phyloP scores from a whole-genome alignment of 2,113 vertebrate genomes.

The Dunckerocampus dactyliophorus region DNA sequence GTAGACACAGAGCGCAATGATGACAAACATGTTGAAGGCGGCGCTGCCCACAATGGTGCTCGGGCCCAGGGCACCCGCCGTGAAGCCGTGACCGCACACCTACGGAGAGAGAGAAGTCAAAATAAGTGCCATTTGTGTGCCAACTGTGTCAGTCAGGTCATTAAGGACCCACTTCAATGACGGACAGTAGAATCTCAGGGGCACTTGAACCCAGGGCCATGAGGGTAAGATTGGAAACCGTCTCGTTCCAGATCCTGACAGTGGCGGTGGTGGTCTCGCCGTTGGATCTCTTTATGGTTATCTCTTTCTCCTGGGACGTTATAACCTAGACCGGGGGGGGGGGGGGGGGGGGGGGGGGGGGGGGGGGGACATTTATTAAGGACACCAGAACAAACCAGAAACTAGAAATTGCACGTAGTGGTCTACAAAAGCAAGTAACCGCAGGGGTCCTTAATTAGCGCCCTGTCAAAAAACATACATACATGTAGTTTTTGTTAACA shows the following conservation, averaged over 20 bases:
- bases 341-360: background rate
- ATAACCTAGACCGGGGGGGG: constrained; percentile 67
- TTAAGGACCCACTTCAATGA: constrained; percentile 71
- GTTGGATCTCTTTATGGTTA: constrained; percentile 76
- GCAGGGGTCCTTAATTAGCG: no score
- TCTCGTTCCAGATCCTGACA: constrained; percentile 83
- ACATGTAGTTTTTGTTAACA: no score
- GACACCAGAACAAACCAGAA: no score
- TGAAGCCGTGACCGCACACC: constrained; percentile 78
- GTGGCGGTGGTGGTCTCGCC: constrained; percentile 79
- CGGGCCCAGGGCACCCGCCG: constrained; percentile 76
- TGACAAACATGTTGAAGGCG: constrained; percentile 84
- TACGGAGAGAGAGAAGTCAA: constrained; percentile 17
- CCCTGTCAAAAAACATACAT: no score
- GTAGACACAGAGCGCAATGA: constrained; percentile 79
- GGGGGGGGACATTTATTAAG: background rate
- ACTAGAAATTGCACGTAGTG: no score
- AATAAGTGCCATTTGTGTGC: background rate
- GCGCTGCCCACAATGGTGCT: constrained; percentile 84
- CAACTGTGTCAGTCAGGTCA: background rate
- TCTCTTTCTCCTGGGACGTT: constrained; percentile 81
- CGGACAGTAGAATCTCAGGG: constrained; percentile 80
- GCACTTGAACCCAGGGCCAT: constrained; percentile 83
- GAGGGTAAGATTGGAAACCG: constrained; percentile 80
- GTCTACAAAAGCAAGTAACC: no score